These are phyloP conservation scores for Malurus cyaneus DNA, from an alignment of 2,113 vertebrate species.

Conservation along the genomic window DNA sequence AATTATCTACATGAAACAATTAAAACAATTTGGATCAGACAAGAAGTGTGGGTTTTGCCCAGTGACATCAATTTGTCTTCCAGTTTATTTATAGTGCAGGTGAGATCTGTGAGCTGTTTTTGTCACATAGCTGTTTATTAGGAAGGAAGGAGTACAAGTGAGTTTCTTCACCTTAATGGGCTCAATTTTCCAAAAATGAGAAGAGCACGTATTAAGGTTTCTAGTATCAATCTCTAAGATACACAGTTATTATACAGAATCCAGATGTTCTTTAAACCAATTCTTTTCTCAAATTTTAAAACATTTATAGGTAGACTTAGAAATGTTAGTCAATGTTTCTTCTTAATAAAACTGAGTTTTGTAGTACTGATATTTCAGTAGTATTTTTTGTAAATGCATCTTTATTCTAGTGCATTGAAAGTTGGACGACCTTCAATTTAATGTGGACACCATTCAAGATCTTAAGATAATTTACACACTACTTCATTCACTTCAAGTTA, in stretches of 20 bases:
- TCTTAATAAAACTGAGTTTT: background rate
- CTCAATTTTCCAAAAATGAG: background rate
- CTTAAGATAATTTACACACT: background rate
- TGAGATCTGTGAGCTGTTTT: background rate
- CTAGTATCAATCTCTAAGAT: background rate
- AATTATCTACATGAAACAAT: background rate
- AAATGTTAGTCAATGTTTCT: background rate
- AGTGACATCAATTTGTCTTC: background rate
- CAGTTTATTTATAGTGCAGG: background rate
- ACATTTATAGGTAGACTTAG: background rate
- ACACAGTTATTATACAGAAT: background rate
- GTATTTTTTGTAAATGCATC: background rate
- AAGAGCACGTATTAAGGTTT: background rate
- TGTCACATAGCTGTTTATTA: background rate
- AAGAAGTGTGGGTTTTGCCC: background rate
- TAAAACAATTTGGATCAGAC: background rate
- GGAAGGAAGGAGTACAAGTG: background rate
- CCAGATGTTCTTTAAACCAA: background rate
- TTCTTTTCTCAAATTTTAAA: background rate
- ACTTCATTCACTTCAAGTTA: background rate
- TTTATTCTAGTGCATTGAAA: background rate
- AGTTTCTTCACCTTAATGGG: background rate
- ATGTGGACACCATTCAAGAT: background rate
- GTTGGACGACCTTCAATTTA: background rate
- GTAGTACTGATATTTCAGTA: background rate